Percentiles rank a stretch among this genome's conserved stretches.
These are phyloP conservation scores for Pogona vitticeps DNA, from an alignment of 2,113 vertebrate genomes.

Conservation along the genomic window DNA sequence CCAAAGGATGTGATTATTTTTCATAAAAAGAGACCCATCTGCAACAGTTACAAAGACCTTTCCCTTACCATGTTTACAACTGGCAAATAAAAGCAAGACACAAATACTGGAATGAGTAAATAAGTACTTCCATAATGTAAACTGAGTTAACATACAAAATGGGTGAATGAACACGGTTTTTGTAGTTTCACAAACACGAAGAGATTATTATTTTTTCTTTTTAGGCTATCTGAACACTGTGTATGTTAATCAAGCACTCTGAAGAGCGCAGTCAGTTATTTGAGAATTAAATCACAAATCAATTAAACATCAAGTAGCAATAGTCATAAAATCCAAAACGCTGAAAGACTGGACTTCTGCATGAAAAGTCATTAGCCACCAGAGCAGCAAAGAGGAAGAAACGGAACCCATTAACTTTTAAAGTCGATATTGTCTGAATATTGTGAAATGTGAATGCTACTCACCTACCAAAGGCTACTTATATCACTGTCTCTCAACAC, in stretches of 20 bases:
- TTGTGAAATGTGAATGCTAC: no score
- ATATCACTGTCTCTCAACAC: no score
- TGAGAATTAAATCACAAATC: neutral
- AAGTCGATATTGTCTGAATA: no score
- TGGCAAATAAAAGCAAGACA: neutral
- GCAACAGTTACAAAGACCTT: neutral
- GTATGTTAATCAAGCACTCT: neutral
- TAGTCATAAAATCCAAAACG: neutral
- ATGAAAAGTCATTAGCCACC: neutral
- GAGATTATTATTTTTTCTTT: neutral
- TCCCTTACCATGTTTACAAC: no score
- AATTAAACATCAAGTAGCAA: neutral
- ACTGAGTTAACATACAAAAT: neutral
- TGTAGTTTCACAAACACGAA: neutral
- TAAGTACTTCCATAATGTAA: neutral
- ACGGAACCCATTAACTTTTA: no score
- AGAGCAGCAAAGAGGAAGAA: no score
- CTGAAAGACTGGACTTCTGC: neutral
- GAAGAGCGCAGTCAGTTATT: neutral
- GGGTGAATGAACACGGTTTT: neutral
- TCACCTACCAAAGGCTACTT: no score
- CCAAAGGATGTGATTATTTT: neutral
- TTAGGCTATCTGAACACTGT: neutral
- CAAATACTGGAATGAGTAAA: neutral
- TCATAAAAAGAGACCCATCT: neutral